Conservation (phyloP, 2,113 vertebrate genomes). For the Ammodramus savannarum region DNA sequence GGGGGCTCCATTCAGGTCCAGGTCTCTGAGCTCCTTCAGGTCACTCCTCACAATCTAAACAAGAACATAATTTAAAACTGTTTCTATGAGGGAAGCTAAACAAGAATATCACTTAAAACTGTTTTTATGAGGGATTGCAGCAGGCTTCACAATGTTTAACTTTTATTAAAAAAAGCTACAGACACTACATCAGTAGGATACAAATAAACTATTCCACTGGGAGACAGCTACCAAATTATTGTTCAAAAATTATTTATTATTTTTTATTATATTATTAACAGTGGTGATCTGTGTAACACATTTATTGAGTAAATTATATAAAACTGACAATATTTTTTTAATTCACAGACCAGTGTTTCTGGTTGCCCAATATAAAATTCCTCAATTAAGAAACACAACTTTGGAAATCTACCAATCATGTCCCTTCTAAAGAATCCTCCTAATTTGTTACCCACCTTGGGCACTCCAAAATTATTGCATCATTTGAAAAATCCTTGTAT, state of each 20-base stretch:
- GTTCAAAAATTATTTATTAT: not conserved
- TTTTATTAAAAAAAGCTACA: not conserved
- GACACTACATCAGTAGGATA: not conserved
- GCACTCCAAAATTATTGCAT: not conserved
- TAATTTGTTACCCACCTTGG: not conserved
- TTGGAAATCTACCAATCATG: not conserved
- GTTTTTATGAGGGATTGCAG: not conserved
- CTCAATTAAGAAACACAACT: not conserved
- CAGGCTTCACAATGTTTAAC: not conserved
- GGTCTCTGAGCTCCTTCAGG: slow-evolving; percentile 88
- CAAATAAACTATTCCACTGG: not conserved
- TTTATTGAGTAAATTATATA: not conserved
- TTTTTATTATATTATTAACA: not conserved
- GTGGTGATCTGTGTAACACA: not conserved
- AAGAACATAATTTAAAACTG: not conserved
- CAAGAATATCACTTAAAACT: not conserved
- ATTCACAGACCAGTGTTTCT: not conserved
- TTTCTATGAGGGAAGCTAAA: slow-evolving; percentile 59
- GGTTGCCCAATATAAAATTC: not conserved
- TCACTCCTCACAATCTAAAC: slow-evolving; percentile 91
- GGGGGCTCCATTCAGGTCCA: slow-evolving; percentile 88
- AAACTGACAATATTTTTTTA: not conserved
- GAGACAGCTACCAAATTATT: not conserved
- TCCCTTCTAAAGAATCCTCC: not conserved
- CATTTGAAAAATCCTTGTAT: not conserved